Conservation (phyloP, 2,797 vertebrate species). For the Amniataba percoides region DNA sequence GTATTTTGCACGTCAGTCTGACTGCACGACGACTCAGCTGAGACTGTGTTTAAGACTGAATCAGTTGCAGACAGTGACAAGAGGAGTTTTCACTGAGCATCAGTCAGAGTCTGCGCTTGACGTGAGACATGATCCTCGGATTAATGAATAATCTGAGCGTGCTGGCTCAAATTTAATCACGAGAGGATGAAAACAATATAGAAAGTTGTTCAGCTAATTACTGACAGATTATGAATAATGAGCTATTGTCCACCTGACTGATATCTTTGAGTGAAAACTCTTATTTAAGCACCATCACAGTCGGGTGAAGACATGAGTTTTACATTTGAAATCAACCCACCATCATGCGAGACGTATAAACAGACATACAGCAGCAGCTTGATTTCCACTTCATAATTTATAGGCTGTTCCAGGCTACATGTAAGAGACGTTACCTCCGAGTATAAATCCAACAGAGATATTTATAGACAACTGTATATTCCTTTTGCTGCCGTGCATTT, state of each 20-base stretch:
- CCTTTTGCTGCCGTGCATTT: constrained; percentile 32
- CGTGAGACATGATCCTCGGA: too few relatives aligned
- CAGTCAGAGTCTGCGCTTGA: constrained; percentile 5
- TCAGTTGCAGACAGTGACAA: constrained; percentile 13
- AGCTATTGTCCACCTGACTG: background rate
- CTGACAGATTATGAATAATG: background rate
- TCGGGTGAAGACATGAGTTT: constrained; percentile 3
- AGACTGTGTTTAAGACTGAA: constrained; percentile 26
- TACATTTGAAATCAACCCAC: constrained; percentile 11
- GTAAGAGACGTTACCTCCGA: constrained; percentile 26
- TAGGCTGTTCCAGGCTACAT: constrained; percentile 29
- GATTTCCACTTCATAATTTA: constrained; percentile 50
- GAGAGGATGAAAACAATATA: background rate
- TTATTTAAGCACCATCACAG: background rate
- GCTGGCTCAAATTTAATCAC: background rate
- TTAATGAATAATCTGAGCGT: constrained; percentile 2
- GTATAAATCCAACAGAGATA: constrained; percentile 50
- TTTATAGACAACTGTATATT: constrained; percentile 48
- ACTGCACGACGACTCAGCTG: constrained; percentile 3
- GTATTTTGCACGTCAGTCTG: constrained; percentile 27
- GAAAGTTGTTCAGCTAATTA: constrained; percentile 11
- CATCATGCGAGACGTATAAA: constrained; percentile 29
- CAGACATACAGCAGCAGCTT: constrained; percentile 32
- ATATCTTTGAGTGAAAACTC: background rate
- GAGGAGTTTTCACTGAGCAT: constrained; percentile 12